Percentiles rank a stretch among this genome's conserved stretches.
Evolutionary conservation across 1,140 invertebrate species (phyloP).

Genomic region (Sinonovacula constricta): DNA sequence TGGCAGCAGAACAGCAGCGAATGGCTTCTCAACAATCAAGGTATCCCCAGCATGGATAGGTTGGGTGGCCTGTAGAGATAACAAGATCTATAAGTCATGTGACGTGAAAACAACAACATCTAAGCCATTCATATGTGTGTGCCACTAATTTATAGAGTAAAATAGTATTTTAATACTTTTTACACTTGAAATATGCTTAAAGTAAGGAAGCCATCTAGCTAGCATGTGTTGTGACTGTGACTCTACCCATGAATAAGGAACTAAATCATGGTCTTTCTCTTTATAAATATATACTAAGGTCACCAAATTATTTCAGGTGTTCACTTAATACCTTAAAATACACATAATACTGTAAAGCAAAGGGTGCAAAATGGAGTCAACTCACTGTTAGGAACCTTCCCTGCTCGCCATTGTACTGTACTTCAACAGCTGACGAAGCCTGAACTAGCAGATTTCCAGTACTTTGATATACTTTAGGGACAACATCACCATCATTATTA

Average conservation of each 20-base stretch:
- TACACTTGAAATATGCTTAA: too few relatives aligned
- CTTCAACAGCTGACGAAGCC: constrained; percentile 65
- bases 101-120: constrained; percentile 1
- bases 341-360: too few relatives aligned
- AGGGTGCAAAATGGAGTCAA: too few relatives aligned
- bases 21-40: constrained; percentile 87
- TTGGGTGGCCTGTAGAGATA: constrained; percentile 82
- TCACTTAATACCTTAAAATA: too few relatives aligned
- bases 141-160: too few relatives aligned
- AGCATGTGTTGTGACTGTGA: too few relatives aligned
- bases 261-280: too few relatives aligned
- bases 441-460: constrained; percentile 61
- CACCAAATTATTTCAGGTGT: too few relatives aligned
- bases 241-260: too few relatives aligned
- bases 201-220: too few relatives aligned
- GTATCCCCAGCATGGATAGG: constrained; percentile 86
- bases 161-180: background rate
- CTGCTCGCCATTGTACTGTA: constrained; percentile 59
- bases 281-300: too few relatives aligned
- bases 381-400: constrained; percentile 85
- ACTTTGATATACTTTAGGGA: constrained; percentile 29
- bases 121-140: background rate
- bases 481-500: background rate
- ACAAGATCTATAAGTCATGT: too few relatives aligned
- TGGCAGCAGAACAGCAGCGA: constrained; percentile 86